These are phyloP conservation scores for Leptopilina syphax DNA, from an alignment of 2,888 invertebrate genomes.

Conservation along the genomic window DNA sequence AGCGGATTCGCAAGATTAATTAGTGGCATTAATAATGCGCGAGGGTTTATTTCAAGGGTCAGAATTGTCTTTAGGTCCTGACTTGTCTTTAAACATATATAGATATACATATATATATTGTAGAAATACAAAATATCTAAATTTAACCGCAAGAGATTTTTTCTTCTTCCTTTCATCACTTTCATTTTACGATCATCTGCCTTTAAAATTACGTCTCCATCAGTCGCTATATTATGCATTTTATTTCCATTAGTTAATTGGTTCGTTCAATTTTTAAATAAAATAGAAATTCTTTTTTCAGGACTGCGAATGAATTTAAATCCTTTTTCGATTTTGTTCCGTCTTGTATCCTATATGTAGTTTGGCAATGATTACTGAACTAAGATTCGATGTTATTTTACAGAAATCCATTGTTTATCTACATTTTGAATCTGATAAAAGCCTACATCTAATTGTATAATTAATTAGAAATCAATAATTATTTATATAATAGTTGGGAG, in stretches of 20 bases:
- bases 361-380: too few species aligned
- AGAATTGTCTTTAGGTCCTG: constrained; percentile 49
- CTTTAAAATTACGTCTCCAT: background rate
- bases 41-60: constrained; percentile 57
- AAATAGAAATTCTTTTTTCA: background rate
- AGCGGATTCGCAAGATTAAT: constrained; percentile 64
- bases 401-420: too few species aligned
- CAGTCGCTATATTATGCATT: background rate
- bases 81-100: constrained; percentile 1
- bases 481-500: too few species aligned
- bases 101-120: too few species aligned
- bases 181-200: background rate
- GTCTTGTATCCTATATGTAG: background rate
- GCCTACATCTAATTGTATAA: too few species aligned
- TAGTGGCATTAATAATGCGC: constrained; percentile 62
- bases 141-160: background rate
- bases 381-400: too few species aligned
- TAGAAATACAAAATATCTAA: background rate
- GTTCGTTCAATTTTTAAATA: background rate
- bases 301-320: background rate
- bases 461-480: too few species aligned
- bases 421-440: too few species aligned
- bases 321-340: background rate
- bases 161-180: background rate
- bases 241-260: constrained; percentile 30